Evolutionary conservation across 2,888 invertebrate genomes (phyloP).

Genomic region (Eristalis arbustorum): DNA sequence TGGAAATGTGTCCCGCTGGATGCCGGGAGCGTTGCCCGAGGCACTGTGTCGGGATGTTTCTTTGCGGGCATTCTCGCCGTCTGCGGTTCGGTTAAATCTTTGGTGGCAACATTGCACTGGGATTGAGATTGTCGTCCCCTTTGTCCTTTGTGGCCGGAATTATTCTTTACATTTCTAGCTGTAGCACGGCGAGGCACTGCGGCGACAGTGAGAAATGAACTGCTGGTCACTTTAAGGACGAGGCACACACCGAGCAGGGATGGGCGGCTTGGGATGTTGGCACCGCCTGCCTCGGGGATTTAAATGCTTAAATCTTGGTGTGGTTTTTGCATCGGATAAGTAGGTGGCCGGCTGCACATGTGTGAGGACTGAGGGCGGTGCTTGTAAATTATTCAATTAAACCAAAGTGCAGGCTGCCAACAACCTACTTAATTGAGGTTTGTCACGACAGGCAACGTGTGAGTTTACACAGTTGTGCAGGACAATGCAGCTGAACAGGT

Average conservation of each 20-base stretch:
- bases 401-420: conserved; percentile 42
- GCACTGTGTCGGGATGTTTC: background rate
- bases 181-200: background rate
- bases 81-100: conserved; percentile 48
- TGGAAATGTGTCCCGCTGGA: conserved; percentile 30
- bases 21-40: background rate
- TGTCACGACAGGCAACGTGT: conserved; percentile 15
- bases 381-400: conserved; percentile 67
- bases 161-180: conserved; percentile 45
- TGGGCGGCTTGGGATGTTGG: conserved; percentile 19
- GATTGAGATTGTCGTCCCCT: conserved; percentile 29
- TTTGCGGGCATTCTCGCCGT: conserved; percentile 29
- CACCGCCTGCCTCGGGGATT: conserved; percentile 6
- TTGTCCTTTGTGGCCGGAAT: conserved; percentile 24
- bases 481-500: too few species aligned
- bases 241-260: conserved; percentile 14
- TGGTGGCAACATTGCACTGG: conserved; percentile 44
- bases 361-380: conserved; percentile 39
- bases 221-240: conserved; percentile 38
- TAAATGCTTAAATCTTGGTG: conserved; percentile 43
- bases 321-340: conserved; percentile 11
- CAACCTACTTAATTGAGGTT: conserved; percentile 51
- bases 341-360: conserved; percentile 39
- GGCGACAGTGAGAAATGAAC: conserved; percentile 29
- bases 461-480: too few species aligned